phyloP scores from a whole-genome alignment of 2,888 invertebrate species.

The Crioceris asparagi region DNA sequence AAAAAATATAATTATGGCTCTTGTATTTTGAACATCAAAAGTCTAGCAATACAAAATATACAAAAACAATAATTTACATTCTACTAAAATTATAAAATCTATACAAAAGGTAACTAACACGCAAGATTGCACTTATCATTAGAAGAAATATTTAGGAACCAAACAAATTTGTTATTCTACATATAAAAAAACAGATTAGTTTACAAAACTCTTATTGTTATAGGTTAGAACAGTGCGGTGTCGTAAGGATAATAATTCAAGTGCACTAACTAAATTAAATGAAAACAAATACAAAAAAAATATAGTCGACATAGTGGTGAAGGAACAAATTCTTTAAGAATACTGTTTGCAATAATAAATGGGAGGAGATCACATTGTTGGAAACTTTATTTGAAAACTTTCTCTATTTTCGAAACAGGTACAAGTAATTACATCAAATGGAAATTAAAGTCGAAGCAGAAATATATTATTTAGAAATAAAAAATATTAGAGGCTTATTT shows the following conservation, averaged over 20 bases:
- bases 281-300: too few relatives aligned
- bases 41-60: slow-evolving; percentile 9
- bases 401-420: too few relatives aligned
- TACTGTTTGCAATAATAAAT: too few relatives aligned
- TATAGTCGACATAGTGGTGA: background rate
- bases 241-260: slow-evolving; percentile 8
- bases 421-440: too few relatives aligned
- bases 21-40: slow-evolving; percentile 17
- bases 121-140: slow-evolving; percentile 23
- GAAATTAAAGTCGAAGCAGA: too few relatives aligned
- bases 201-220: slow-evolving; percentile 7
- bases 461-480: too few relatives aligned
- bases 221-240: slow-evolving; percentile 14
- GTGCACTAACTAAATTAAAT: slow-evolving; percentile 9
- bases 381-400: too few relatives aligned
- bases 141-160: slow-evolving; percentile 23
- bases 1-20: slow-evolving; percentile 17
- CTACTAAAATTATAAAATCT: slow-evolving; percentile 9
- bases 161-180: slow-evolving; percentile 14
- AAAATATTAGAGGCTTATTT: too few relatives aligned
- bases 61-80: too few relatives aligned
- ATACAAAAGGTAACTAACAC: slow-evolving; percentile 24
- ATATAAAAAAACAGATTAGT: slow-evolving; percentile 11
- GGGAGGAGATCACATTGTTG: too few relatives aligned
- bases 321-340: slow-evolving; percentile 1